Percentiles rank a stretch among this genome's conserved stretches.
These are phyloP conservation scores for Plebejus melissa DNA, from an alignment of 2,888 invertebrate genomes.

Conservation along the genomic window DNA sequence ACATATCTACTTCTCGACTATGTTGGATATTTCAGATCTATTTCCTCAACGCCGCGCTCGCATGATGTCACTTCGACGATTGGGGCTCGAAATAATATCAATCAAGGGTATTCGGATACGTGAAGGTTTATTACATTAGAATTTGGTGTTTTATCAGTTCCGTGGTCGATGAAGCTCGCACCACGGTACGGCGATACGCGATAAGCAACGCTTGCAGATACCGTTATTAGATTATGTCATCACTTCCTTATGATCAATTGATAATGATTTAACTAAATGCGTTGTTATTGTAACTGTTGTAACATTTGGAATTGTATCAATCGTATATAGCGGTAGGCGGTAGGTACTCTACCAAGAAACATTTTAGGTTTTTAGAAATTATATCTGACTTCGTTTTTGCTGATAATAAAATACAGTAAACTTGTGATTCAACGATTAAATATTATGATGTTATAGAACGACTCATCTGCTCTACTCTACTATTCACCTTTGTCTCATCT, in stretches of 20 bases:
- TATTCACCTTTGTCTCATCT: neutral
- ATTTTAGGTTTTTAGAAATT: neutral
- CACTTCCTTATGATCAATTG: constrained; percentile 36
- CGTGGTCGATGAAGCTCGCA: constrained; percentile 23
- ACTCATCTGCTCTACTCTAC: constrained; percentile 13
- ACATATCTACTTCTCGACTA: constrained; percentile 29
- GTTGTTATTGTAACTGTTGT: neutral
- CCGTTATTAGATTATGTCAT: constrained; percentile 31
- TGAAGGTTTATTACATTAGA: constrained; percentile 23
- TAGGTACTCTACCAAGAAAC: neutral
- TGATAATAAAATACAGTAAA: neutral
- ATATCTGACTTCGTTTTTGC: neutral
- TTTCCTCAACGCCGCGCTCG: constrained; percentile 20
- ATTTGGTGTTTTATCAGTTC: constrained; percentile 27
- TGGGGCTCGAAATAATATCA: constrained; percentile 17
- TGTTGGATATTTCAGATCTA: constrained; percentile 26
- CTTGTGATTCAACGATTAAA: constrained; percentile 2
- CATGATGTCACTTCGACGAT: constrained; percentile 21
- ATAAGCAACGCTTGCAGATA: constrained; percentile 27
- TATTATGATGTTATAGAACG: neutral
- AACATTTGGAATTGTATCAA: neutral
- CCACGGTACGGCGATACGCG: constrained; percentile 12
- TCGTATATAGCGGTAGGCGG: neutral
- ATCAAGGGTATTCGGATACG: constrained; percentile 21
- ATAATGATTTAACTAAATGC: constrained; percentile 11